These are phyloP conservation scores for Tonatia bakeri DNA, from an alignment of 2,113 vertebrate species.

Conservation along the genomic window DNA sequence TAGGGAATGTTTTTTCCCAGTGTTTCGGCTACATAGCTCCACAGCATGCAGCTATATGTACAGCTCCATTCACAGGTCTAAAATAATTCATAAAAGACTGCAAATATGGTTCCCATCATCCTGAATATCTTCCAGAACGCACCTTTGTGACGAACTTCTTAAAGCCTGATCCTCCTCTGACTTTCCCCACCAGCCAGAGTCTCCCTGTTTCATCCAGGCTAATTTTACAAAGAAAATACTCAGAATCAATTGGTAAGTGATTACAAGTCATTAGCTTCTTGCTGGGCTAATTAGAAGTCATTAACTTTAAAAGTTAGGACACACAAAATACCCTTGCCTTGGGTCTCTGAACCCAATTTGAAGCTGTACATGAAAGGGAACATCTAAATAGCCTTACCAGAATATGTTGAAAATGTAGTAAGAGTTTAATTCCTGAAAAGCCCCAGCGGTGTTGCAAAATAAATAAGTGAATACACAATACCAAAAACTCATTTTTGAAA, in stretches of 20 bases:
- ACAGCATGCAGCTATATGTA: background rate
- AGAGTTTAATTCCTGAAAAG: conserved; percentile 9
- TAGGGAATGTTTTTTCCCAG: background rate
- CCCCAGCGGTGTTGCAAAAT: background rate
- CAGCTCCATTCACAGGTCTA: background rate
- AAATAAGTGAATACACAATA: conserved; percentile 23
- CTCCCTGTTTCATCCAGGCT: background rate
- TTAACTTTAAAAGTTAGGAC: conserved; percentile 63
- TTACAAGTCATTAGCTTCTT: conserved; percentile 72
- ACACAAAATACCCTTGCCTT: conserved; percentile 19
- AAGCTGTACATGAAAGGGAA: conserved; percentile 35
- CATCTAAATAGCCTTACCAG: conserved; percentile 13
- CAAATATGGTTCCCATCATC: background rate
- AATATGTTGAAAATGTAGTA: conserved; percentile 10
- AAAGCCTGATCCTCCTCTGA: background rate
- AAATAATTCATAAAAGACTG: background rate
- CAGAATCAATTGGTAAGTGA: conserved; percentile 67
- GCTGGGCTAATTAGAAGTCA: conserved; percentile 71
- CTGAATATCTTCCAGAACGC: background rate
- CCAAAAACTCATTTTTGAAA: conserved; percentile 22
- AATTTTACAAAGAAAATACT: conserved; percentile 54
- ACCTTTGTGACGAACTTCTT: background rate
- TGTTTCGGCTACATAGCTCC: background rate
- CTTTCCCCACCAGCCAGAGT: background rate
- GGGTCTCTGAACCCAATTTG: conserved; percentile 46